A percentile compares a stretch with the other conserved stretches of the same genome.
These are phyloP conservation scores for Geophilus truncorum DNA, from an alignment of 2,888 invertebrate species.

Conservation along the genomic window DNA sequence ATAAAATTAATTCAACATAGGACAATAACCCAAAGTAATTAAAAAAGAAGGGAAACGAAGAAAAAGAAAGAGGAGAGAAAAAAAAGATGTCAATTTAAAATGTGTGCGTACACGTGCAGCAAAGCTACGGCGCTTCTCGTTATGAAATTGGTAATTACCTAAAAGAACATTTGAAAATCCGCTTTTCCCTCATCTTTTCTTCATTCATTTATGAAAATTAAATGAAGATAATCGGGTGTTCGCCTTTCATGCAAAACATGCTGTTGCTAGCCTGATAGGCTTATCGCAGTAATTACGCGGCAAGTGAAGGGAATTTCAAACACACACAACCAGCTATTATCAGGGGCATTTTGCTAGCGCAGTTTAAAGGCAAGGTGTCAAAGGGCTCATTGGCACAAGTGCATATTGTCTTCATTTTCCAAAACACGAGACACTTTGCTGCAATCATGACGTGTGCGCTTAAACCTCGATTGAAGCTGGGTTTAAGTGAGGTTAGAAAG, in stretches of 20 bases:
- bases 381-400: not conserved
- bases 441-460: not conserved
- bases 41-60: not conserved
- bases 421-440: not conserved
- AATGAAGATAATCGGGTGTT: not conserved
- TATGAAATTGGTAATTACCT: not conserved
- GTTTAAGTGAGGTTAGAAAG: not conserved
- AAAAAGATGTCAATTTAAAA: not conserved
- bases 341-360: not conserved
- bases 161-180: not conserved
- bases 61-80: not conserved
- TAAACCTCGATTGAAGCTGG: not conserved
- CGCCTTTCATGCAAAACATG: not conserved
- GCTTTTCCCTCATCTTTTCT: not conserved
- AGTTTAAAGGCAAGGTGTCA: not conserved
- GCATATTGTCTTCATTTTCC: not conserved
- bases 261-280: not conserved
- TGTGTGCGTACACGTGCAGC: not conserved
- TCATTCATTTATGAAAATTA: not conserved
- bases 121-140: not conserved
- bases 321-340: not conserved
- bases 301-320: not conserved
- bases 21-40: not conserved
- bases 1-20: not conserved
- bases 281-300: not conserved